Evolutionary conservation across 2,888 invertebrate genomes (phyloP), one percentile per base, ranked within the genome.

Genomic region (Alitta virens): DNA sequence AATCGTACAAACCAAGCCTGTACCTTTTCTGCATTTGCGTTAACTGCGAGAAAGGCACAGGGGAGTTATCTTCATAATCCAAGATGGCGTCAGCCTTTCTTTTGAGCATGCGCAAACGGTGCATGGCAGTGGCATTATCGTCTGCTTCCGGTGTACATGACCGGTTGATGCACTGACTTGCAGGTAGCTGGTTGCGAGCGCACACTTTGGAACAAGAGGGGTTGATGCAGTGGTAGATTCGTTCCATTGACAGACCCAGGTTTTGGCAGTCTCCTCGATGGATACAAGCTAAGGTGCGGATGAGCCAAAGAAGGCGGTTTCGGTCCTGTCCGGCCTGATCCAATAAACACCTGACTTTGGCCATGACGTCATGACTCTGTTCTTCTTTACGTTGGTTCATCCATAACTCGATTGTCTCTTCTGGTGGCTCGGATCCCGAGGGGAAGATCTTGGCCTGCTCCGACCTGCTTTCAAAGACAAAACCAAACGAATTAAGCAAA

Each of bases 341-440:
- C 46, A 46, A 18, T 46, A 46, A 16, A 21, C 46, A 46, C 21
- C 46, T n/a, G 5, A 46, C 21, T 21, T 46, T 46, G n/a, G 21
- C 18, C 18, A 46, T 21, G 9, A 46, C 18, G 7, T 46, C 46
- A 18, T 46, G n/a, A 21, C 46, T 46, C 46, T 46, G 46, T 46
- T 46, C 18, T 46, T 33, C 33, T 12, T 21, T 46, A 18, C 46
- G 27, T 18, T 25, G 21, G 9, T 51, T 40, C 59, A 59, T 59
- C 59, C 59, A 59, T 7, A 59, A 40, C 33, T 59, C 59, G 14
- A 59, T 21, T 1, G 59, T 59, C 25, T 59, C 59, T 25, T 59
- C 59, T 3, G 59, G 59, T 1, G 59, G 59, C 2, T 59, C 59
- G 1, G 59, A n/a, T 9, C 51, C 59, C 16, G 24, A 38, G 1